Base-by-base conservation (phyloP, 2,113 vertebrate species). In the Cottus gobio region DNA sequence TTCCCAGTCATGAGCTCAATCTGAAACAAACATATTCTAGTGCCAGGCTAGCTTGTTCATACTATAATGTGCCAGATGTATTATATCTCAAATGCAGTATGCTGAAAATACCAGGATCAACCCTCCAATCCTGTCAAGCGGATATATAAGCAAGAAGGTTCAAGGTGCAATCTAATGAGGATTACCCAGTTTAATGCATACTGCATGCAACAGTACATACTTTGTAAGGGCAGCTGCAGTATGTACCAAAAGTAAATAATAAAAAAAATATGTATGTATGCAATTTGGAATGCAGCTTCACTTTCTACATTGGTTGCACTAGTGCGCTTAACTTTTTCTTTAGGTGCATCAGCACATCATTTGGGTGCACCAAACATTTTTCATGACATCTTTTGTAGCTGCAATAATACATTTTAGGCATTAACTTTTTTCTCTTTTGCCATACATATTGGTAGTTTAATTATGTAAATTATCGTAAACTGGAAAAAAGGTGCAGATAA, bases 1-100 rank as follows among this genome's bases (percentile, higher is more conserved):
- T 84, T 90, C 79, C 83, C 34, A 75, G 73, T 86, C 83, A 87
- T 83, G 74, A 87, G 86, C 69, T 72, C 60, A 79, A 63, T 63
- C 50, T 62, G 36, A 75, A 68, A 70, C 20, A 0, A 64, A 75
- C 75, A 26, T 66, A 68, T 82, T 83, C 67, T 24, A 24, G n/a
- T 56, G 52, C 3, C 31, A 39, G 11, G 6, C 52, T 22, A 50
- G 48, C 48, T 9, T 8, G 20, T 12, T 54, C 52, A 12, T 26
- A 13, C n/a, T 26, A 56, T 56, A 24, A 56, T 56, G 24, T 56
- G 52, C 24, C 52, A 26, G 52, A 56, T 56, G 11, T 11, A 54
- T 54, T 24, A 24, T 13, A 56, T 56, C 10, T 56, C n/a, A 56
- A 56, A 56, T 56, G 20, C 20, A 22, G 7, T 22, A 9, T n/a